Evolutionary conservation across 2,888 invertebrate species (phyloP).

Genomic region (Molanna angustata): DNA sequence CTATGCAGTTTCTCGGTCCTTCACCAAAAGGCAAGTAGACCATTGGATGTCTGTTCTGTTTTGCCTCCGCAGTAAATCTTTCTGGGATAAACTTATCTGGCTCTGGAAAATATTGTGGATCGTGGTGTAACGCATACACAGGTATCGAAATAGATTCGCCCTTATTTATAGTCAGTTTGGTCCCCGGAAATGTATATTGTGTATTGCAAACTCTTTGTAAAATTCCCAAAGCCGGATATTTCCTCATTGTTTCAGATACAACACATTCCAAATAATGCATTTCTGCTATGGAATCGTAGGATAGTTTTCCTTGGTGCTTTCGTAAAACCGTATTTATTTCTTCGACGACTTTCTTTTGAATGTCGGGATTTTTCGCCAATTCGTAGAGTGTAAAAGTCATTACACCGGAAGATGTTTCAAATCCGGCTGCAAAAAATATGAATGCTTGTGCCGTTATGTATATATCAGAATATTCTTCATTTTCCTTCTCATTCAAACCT

Average conservation of each 20-base stretch:
- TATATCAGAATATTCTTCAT: slow-evolving; percentile 38
- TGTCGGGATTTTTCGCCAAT: slow-evolving; percentile 41
- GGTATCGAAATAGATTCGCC: slow-evolving; percentile 36
- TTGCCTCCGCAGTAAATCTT: slow-evolving; percentile 8
- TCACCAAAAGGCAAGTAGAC: slow-evolving; percentile 14
- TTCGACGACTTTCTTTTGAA: slow-evolving; percentile 41
- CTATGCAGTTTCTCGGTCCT: slow-evolving; percentile 17
- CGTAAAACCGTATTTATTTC: slow-evolving; percentile 39
- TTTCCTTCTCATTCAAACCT: slow-evolving; percentile 12
- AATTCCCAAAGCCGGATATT: slow-evolving; percentile 45
- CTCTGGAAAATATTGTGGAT: slow-evolving; percentile 17
- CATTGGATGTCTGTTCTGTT: slow-evolving; percentile 14
- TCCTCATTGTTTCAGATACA: slow-evolving; percentile 47
- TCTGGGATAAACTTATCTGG: slow-evolving; percentile 17
- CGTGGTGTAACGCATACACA: slow-evolving; percentile 15
- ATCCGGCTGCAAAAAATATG: slow-evolving; percentile 47
- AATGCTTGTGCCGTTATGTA: slow-evolving; percentile 45
- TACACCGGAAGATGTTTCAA: slow-evolving; percentile 46
- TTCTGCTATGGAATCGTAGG: slow-evolving; percentile 42
- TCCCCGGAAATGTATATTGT: slow-evolving; percentile 42
- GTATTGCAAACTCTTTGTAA: slow-evolving; percentile 40
- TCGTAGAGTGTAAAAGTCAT: slow-evolving; percentile 41
- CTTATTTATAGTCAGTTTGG: slow-evolving; percentile 40
- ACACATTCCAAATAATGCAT: slow-evolving; percentile 44
- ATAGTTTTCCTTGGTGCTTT: slow-evolving; percentile 39